phyloP scores from a whole-genome alignment of 2,113 vertebrate species.

The Lamprotornis superbus region DNA sequence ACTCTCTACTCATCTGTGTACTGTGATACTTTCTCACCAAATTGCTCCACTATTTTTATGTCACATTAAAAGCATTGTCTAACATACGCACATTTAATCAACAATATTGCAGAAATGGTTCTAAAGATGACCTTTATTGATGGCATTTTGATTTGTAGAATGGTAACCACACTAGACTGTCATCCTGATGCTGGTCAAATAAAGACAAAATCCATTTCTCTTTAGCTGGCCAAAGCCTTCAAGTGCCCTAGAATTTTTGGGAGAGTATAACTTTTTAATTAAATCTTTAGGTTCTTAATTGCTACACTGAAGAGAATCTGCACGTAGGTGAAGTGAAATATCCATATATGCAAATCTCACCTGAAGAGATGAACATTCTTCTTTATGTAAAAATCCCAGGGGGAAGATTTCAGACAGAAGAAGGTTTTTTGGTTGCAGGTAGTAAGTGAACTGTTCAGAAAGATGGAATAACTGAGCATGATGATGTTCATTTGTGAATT shows the following conservation, averaged over 20 bases:
- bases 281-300: background rate
- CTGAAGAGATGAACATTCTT: background rate
- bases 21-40: background rate
- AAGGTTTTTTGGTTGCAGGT: background rate
- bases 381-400: background rate
- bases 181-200: background rate
- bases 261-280: background rate
- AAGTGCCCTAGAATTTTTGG: background rate
- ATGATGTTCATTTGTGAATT: background rate
- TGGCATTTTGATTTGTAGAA: background rate
- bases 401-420: background rate
- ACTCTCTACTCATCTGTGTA: background rate
- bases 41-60: background rate
- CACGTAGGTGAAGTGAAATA: background rate
- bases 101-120: background rate
- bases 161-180: background rate
- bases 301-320: background rate
- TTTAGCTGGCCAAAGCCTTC: background rate
- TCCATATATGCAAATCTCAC: background rate
- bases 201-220: background rate
- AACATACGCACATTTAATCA: background rate
- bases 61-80: background rate
- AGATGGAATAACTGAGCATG: background rate
- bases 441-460: background rate
- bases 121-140: background rate